These are phyloP conservation scores for Mnemiopsis leidyi DNA, from an alignment of 37 sponge, comb jelly and placozoan species.

Conservation along the genomic window DNA sequence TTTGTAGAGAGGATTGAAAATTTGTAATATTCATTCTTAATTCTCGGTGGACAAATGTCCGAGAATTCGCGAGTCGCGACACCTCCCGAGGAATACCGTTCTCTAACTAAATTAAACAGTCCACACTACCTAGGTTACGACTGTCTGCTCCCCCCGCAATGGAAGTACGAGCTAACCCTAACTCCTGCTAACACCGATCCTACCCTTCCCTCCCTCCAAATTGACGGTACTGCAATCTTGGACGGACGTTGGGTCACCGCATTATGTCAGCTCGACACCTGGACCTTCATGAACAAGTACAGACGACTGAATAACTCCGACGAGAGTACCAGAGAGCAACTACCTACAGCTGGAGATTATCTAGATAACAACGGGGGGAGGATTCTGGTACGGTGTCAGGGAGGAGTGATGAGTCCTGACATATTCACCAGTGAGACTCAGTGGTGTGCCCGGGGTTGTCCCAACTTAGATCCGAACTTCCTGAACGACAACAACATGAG, in stretches of 20 bases:
- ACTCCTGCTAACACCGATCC: not conserved
- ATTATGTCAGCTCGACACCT: not conserved
- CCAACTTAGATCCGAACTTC: not conserved
- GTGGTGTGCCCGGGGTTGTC: constrained; percentile 27
- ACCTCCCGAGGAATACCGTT: no score
- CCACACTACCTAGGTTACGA: not conserved
- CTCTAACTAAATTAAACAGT: no score
- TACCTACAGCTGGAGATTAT: constrained; percentile 19
- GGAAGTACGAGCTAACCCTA: not conserved
- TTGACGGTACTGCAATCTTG: constrained; percentile 2
- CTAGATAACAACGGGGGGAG: not conserved
- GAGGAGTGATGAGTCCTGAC: not conserved
- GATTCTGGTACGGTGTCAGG: not conserved
- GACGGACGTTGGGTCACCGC: constrained; percentile 33
- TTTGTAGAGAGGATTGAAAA: no score
- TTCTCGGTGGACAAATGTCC: no score
- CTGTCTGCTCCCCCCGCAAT: not conserved
- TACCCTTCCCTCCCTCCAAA: not conserved
- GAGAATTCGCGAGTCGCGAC: no score
- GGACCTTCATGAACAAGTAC: constrained; percentile 36
- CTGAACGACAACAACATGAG: not conserved
- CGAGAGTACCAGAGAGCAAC: not conserved
- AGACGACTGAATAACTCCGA: not conserved
- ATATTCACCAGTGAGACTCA: not conserved
- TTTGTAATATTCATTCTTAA: no score